Base-by-base conservation (phyloP, 2,888 invertebrate genomes). In the Eulithis prunata region DNA sequence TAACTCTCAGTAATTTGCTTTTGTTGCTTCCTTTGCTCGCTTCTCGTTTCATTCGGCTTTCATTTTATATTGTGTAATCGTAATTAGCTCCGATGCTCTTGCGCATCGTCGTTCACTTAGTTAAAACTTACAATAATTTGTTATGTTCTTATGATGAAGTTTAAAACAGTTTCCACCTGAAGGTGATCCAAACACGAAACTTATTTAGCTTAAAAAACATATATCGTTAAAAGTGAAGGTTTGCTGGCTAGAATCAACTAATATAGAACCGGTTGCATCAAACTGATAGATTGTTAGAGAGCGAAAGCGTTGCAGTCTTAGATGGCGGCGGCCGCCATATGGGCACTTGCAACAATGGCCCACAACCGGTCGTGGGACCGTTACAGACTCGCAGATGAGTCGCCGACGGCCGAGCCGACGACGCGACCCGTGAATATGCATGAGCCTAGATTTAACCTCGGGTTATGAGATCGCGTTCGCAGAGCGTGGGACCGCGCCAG, bases 351-450 rank as follows among this genome's bases (percentile, higher is more conserved):
- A 91, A 93, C 93, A 93, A 92, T 91, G 82, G 84, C 81, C 79
- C 80, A 86, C 85, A 91, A 92, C 93, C 92, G 92, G 92, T 92
- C 86, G 81, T 79, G 79, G 78, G 90, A 90, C 93, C 93, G 93
- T 92, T 92, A 91, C 89, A 88, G 36, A 32, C 59, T 43, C 56
- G 63, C 67, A 63, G 91, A 92, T 89, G 91, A 89, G 82, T 85
- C 88, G 86, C 83, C 83, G 84, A 75, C 80, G 79, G 84, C 75
- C 80, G 79, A 82, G 41, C 53, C 64, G 68, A 32, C 32, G 21
- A 21, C 21, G 21, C 32, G 32, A 79, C 72, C 83, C 82, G 88
- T 92, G 93, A 92, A 92, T 92, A 92, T 91, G 91, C 93, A 92
- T 91, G 91, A 91, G 82, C 80, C 76, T 79, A 83, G 89, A 87